Evolutionary conservation across 2,797 vertebrate genomes (phyloP).

Genomic region (Fratercula arctica): DNA sequence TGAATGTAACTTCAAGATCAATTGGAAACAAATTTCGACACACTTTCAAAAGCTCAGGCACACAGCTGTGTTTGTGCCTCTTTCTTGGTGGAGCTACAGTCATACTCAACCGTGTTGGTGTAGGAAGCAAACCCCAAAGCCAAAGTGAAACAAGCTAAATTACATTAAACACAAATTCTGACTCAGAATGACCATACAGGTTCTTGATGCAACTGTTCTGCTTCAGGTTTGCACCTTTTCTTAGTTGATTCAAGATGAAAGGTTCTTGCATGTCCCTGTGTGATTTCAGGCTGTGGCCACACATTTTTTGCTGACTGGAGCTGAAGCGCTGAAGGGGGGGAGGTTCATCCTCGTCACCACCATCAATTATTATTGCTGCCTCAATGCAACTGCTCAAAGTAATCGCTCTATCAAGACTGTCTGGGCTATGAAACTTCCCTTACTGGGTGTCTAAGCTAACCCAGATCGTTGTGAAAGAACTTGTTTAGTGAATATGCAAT

Average conservation of each 20-base stretch:
- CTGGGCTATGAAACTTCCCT: neutral
- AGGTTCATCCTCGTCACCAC: neutral
- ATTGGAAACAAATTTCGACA: neutral
- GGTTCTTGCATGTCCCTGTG: neutral
- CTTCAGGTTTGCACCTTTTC: conserved; percentile 3
- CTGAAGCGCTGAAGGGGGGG: neutral
- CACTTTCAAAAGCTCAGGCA: neutral
- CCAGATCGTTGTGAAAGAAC: conserved; percentile 18
- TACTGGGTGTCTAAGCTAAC: neutral
- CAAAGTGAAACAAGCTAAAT: conserved; percentile 11
- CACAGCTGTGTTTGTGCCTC: neutral
- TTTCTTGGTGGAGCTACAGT: neutral
- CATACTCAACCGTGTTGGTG: neutral
- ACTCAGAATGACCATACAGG: conserved; percentile 14
- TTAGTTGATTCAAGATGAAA: conserved; percentile 8
- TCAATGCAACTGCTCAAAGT: neutral
- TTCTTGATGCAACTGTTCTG: neutral
- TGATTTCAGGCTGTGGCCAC: conserved; percentile 17
- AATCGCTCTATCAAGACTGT: neutral
- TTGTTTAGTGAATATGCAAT: neutral
- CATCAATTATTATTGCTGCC: neutral
- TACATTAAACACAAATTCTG: conserved; percentile 13
- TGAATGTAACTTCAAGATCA: neutral
- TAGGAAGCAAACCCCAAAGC: neutral
- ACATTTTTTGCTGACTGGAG: conserved; percentile 35